Evolutionary conservation across 2,888 invertebrate species (phyloP).

Genomic region (Phengaris arion): DNA sequence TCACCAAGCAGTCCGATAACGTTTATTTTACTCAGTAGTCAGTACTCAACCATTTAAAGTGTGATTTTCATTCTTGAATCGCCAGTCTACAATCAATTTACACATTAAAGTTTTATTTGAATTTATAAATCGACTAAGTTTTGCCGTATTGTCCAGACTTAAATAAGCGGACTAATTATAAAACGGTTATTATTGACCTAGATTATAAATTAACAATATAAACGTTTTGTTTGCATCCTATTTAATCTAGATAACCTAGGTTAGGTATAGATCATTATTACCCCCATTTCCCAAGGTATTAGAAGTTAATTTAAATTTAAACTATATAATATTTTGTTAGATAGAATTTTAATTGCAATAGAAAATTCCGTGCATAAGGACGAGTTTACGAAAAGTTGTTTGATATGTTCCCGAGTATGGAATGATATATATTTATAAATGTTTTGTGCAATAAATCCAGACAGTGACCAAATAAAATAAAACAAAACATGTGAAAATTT

Average conservation of each 20-base stretch:
- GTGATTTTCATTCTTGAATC: conserved; percentile 9
- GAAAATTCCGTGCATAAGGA: background rate
- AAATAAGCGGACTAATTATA: background rate
- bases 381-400: too few relatives aligned
- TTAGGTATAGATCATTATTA: conserved; percentile 12
- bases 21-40: conserved; percentile 15
- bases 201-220: conserved; percentile 4
- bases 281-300: conserved; percentile 24
- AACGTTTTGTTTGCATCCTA: background rate
- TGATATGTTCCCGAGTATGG: too few relatives aligned
- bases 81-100: background rate
- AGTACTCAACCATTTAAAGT: background rate
- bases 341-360: conserved; percentile 7
- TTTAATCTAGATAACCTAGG: conserved; percentile 9
- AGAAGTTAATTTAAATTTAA: conserved; percentile 38
- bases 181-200: background rate
- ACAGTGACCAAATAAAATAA: too few relatives aligned
- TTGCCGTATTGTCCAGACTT: background rate
- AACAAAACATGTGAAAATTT: too few relatives aligned
- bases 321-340: background rate
- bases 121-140: background rate
- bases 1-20: conserved; percentile 33
- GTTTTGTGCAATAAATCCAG: too few relatives aligned
- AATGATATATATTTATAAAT: too few relatives aligned
- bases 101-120: background rate